Evolutionary conservation across 2,113 vertebrate genomes (phyloP).

Genomic region (Carlito syrichta): DNA sequence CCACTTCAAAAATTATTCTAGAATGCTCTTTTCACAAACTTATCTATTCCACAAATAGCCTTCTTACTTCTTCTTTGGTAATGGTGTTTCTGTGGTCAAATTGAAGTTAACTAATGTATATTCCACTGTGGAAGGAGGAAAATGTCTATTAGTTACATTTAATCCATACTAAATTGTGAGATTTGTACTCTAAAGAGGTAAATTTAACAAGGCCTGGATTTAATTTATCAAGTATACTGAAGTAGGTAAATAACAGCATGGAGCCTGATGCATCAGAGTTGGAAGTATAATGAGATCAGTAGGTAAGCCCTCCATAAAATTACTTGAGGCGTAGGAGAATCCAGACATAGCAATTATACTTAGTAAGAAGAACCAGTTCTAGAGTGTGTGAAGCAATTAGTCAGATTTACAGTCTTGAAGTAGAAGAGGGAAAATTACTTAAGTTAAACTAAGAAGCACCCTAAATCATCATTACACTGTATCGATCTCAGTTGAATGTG

Average conservation of each 20-base stretch:
- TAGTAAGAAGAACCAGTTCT: conserved; percentile 59
- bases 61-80: neutral
- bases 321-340: conserved; percentile 1
- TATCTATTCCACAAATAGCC: conserved; percentile 9
- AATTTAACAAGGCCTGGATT: conserved; percentile 46
- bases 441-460: conserved; percentile 56
- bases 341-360: conserved; percentile 59
- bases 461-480: conserved; percentile 64
- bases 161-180: conserved; percentile 33
- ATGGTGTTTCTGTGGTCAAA: neutral
- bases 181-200: conserved; percentile 27
- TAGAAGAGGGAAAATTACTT: conserved; percentile 65
- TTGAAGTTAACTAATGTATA: conserved; percentile 24
- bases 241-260: conserved; percentile 54
- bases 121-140: neutral
- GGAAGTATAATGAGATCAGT: conserved; percentile 52
- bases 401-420: conserved; percentile 69
- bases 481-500: conserved; percentile 55
- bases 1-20: conserved; percentile 8
- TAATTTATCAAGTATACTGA: conserved; percentile 60
- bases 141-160: conserved; percentile 37
- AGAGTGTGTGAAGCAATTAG: conserved; percentile 56
- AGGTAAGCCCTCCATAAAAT: conserved; percentile 60
- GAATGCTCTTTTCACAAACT: neutral
- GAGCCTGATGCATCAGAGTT: neutral